Base-by-base conservation (phyloP, 2,113 vertebrate genomes). In the Plecotus auritus region DNA sequence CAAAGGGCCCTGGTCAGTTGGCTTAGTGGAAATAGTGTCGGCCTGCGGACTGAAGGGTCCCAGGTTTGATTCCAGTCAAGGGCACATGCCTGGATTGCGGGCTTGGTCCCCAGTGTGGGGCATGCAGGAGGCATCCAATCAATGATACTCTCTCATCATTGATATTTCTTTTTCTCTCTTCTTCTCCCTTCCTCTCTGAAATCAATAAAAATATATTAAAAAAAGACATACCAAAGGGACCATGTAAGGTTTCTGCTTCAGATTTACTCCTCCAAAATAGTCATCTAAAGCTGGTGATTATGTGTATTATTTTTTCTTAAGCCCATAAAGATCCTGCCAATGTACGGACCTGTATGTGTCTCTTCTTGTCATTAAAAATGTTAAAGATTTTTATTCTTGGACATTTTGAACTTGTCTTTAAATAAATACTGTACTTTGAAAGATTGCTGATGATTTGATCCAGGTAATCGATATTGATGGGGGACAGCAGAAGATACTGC, bases 321-420 rank as follows among this genome's bases (percentile, higher is more conserved):
- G n/a, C 4, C 45, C 12, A 17, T 66, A 47, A 92, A 70, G 42
- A 76, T n/a, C 77, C 26, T 92, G 54, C 80, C 64, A 64, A 1
- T n/a, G 10, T 40, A 23, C 30, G 67, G 35, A 92, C 49, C 59
- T 74, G 16, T 49, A 22, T 88, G 18, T 86, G 17, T 87, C 30
- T 74, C 54, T 88, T 70, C 80, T 94, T 83, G n/a, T 89, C 35
- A 70, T 64, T 93, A 72, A 87, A 94, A 95, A 90, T 32, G 12
- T 61, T 78, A 45, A 91, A 66, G 30, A 90, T 90, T 93, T 81
- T 82, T 91, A 69, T 78, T 72, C 40, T 82, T 87, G 49, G 49
- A 22, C 73, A 94, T 82, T 96, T 93, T 80, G 37, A 96, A 54
- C n/a, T 56, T 85, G 26, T 61, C 59, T 89, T 70, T 89, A 76